Conservation (phyloP, 2,113 vertebrate species). For the Crotalus viridis region DNA sequence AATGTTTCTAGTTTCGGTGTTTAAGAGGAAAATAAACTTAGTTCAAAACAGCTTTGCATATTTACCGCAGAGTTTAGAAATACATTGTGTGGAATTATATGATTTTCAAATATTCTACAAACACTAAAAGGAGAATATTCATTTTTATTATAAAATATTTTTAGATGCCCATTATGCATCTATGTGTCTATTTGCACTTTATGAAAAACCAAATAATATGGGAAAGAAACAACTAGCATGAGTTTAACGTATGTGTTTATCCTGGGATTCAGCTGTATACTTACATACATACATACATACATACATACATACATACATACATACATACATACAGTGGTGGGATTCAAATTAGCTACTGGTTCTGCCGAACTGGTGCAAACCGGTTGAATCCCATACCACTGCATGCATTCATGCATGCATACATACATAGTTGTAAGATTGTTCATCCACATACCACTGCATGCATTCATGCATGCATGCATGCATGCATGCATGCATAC, state of each 20-base stretch:
- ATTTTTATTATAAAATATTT: conserved; percentile 59
- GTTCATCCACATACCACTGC: not conserved
- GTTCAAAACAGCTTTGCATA: conserved; percentile 68
- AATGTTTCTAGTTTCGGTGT: conserved; percentile 65
- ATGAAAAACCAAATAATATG: conserved; percentile 44
- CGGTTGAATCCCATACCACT: too few relatives aligned
- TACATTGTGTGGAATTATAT: conserved; percentile 57
- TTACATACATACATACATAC: not conserved
- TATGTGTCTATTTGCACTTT: conserved; percentile 15
- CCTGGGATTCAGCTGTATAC: conserved; percentile 20
- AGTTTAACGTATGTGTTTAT: conserved; percentile 47
- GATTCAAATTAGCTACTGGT: too few relatives aligned
- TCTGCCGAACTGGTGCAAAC: too few relatives aligned
- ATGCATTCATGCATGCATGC: too few relatives aligned
- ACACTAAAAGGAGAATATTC: conserved; percentile 61
- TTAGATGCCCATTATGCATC: conserved; percentile 44
- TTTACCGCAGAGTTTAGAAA: conserved; percentile 58
- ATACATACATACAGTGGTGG: not conserved
- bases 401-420: not conserved
- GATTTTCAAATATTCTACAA: conserved; percentile 60
- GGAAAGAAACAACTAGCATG: conserved; percentile 38
- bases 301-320: conserved; percentile 3
- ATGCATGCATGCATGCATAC: not conserved
- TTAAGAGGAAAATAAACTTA: conserved; percentile 61
- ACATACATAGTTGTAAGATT: not conserved